Base-by-base conservation (phyloP, 2,797 vertebrate genomes). In the Tragopan temminckii region DNA sequence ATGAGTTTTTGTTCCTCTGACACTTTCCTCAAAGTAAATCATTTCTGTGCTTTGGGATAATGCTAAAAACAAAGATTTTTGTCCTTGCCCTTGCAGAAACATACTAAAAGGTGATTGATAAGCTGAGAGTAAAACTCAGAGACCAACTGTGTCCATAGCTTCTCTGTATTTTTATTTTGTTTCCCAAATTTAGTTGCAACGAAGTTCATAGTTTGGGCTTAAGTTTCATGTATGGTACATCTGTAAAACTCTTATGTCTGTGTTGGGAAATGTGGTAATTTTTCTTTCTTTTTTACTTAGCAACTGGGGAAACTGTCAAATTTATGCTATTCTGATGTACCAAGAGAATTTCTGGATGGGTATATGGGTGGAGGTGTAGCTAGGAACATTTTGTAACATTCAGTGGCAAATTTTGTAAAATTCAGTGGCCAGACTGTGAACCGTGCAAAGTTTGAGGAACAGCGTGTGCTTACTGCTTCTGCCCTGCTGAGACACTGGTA, bases 231-330 rank as follows among this genome's bases (percentile, higher is more conserved):
- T 62, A 5, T 35, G 15, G 33, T 67, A 33, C 57, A 74, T 77
- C 45, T 77, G 27, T 50, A 74, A 40, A 21, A 62, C 20, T 24
- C 27, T 74, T 74, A 40, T 0, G 0, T 52, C 38, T 13, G 0
- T 76, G 4, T 68, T 68, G 71, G 69, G 27, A 76, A 14, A 42
- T 27, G 8, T 25, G 23, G 24, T 67, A 20, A n/a, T 40, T 42
- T 63, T 0, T 62, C 48, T 76, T 42, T 61, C 24, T 48, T 79
- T 1, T 40, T 35, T 81, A 27, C 38, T 48, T 62, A 29, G 43
- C 20, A 25, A 20, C 48, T 48, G 20, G 24, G 16, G 9, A 17
- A 92, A 6, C 48, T 81, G 64, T 93, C 36, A 68, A 43, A 14
- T n/a, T 53, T 35, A 31, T 82, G 43, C 48, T 80, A 0, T 67